These are phyloP conservation scores for Heliconius charithonia DNA, from an alignment of 2,888 invertebrate species.

Conservation along the genomic window DNA sequence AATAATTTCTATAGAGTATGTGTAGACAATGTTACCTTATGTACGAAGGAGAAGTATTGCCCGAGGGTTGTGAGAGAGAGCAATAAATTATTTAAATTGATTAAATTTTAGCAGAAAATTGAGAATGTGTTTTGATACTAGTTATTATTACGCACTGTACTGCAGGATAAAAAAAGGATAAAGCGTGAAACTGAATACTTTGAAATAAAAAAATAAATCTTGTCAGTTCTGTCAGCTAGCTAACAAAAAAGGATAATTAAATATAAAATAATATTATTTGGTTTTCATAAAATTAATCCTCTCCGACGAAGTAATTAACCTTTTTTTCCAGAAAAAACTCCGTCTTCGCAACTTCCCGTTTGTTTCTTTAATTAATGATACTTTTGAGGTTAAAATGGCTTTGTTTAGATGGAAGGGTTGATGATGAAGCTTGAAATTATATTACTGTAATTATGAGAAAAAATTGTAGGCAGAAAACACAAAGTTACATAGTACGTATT, in stretches of 20 bases:
- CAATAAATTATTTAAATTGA: too few relatives aligned
- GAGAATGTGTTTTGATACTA: background rate
- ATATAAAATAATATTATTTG: slow-evolving; percentile 22
- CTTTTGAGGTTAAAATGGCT: slow-evolving; percentile 26
- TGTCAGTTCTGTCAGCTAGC: background rate
- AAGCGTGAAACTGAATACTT: background rate
- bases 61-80: too few relatives aligned
- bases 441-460: slow-evolving; percentile 12
- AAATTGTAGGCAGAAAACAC: background rate
- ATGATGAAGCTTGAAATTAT: slow-evolving; percentile 21
- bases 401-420: slow-evolving; percentile 35
- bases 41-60: too few relatives aligned
- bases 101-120: background rate
- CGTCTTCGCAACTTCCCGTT: slow-evolving; percentile 26
- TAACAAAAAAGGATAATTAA: slow-evolving; percentile 15
- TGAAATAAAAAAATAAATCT: background rate
- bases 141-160: too few relatives aligned
- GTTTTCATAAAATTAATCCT: slow-evolving; percentile 38
- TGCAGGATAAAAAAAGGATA: background rate
- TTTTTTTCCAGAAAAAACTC: slow-evolving; percentile 26
- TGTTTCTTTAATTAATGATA: slow-evolving; percentile 39
- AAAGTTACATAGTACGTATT: background rate
- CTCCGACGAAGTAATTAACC: slow-evolving; percentile 37
- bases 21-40: too few relatives aligned
- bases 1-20: too few relatives aligned